Evolutionary conservation across 2,888 invertebrate genomes (phyloP).

Genomic region (Sarcophaga caerulescens): DNA sequence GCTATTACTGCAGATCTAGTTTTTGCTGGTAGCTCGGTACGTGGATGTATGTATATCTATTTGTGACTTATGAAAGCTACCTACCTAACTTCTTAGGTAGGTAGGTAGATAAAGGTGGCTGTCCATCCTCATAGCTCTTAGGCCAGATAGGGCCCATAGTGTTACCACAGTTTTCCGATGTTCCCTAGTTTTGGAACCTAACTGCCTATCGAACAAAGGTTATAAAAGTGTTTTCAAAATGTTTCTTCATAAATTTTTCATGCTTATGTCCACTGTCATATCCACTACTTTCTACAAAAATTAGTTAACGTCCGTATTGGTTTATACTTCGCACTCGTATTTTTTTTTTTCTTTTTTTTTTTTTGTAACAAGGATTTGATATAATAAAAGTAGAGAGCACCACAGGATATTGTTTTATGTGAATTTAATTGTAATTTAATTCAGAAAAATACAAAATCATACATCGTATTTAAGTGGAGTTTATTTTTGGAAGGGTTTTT

Average conservation of each 20-base stretch:
- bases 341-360: neutral
- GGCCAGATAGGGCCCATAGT: no score
- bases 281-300: neutral
- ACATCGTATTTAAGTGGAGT: conserved; percentile 8
- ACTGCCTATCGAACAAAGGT: no score
- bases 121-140: no score
- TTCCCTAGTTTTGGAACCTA: no score
- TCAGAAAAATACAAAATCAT: conserved; percentile 62
- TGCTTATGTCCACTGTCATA: neutral
- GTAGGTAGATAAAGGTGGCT: no score
- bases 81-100: no score
- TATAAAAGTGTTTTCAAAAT: no score
- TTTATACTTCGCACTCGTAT: neutral
- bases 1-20: no score
- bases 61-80: no score
- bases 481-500: conserved; percentile 3
- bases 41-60: no score
- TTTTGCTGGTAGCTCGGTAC: no score
- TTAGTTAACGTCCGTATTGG: neutral
- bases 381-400: conserved; percentile 68
- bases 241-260: neutral
- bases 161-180: no score
- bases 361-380: conserved; percentile 33
- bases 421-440: conserved; percentile 78
- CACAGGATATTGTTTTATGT: conserved; percentile 77